Conservation (phyloP, 2,797 vertebrate species). For the Acanthiza pusilla region DNA sequence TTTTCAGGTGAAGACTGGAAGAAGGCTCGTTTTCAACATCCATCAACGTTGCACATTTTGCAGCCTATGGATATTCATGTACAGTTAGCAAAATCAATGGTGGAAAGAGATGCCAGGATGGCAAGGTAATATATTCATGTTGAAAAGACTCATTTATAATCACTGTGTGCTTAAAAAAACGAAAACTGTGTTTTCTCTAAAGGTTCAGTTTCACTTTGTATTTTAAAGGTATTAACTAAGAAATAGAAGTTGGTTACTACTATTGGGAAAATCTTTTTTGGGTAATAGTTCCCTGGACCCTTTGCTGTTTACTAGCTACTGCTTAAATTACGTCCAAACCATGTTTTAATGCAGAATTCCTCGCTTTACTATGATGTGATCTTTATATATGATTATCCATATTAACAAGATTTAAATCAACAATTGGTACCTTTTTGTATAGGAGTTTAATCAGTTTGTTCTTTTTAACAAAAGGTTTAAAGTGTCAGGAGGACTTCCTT, state of each 20-base stretch:
- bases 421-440: not conserved
- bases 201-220: not conserved
- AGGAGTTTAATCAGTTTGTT: not conserved
- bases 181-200: not conserved
- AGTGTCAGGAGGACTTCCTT: slow-evolving; percentile 88
- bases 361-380: not conserved
- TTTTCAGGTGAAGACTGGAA: slow-evolving; percentile 88
- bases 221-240: not conserved
- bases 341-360: not conserved
- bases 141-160: not conserved
- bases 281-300: not conserved
- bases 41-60: slow-evolving; percentile 86
- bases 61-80: slow-evolving; percentile 90
- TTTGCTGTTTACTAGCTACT: not conserved
- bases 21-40: slow-evolving; percentile 78
- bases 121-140: slow-evolving; percentile 77
- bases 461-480: slow-evolving; percentile 82
- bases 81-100: slow-evolving; percentile 90
- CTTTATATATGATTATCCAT: not conserved
- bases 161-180: not conserved
- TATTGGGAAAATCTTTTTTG: not conserved
- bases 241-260: not conserved
- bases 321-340: not conserved
- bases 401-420: not conserved
- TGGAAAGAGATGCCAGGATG: slow-evolving; percentile 91